Evolutionary conservation across 1,140 invertebrate genomes (phyloP).

Genomic region (Epicauta chinensis): DNA sequence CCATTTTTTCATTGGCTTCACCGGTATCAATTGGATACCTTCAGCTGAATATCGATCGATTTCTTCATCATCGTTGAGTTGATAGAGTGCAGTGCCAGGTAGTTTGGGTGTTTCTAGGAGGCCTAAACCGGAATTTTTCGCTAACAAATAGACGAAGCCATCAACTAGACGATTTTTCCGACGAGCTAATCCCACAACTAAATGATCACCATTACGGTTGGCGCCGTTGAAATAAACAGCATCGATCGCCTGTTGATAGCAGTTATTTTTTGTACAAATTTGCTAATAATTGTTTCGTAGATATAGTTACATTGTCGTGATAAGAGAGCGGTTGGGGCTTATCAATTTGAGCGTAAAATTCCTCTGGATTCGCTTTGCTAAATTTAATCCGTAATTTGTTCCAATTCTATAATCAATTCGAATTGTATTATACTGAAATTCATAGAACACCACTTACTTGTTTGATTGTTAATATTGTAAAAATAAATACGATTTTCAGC

Average conservation of each 20-base stretch:
- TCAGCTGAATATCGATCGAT: slow-evolving; percentile 49
- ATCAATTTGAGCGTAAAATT: slow-evolving; percentile 42
- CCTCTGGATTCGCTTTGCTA: background rate
- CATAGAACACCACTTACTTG: slow-evolving; percentile 31
- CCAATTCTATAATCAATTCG: background rate
- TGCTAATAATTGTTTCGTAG: background rate
- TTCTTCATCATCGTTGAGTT: slow-evolving; percentile 45
- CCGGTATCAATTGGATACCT: slow-evolving; percentile 48
- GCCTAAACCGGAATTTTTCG: slow-evolving; percentile 42
- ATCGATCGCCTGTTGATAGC: slow-evolving; percentile 48
- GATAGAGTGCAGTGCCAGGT: slow-evolving; percentile 56
- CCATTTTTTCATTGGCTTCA: slow-evolving; percentile 56
- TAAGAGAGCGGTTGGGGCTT: slow-evolving; percentile 44
- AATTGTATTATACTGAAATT: slow-evolving; percentile 25
- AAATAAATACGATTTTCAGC: slow-evolving; percentile 47
- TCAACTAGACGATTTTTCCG: slow-evolving; percentile 45
- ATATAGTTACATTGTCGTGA: slow-evolving; percentile 35
- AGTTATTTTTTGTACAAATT: background rate
- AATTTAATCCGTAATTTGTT: background rate
- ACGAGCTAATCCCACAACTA: slow-evolving; percentile 46
- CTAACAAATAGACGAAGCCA: slow-evolving; percentile 50
- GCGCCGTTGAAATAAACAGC: slow-evolving; percentile 54
- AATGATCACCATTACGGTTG: slow-evolving; percentile 44
- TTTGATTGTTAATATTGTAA: slow-evolving; percentile 37
- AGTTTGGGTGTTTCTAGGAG: slow-evolving; percentile 53